A percentile compares a stretch with the other conserved stretches of the same genome.
Conservation (phyloP, 2,888 invertebrate species). For the Balanococcus diminutus region DNA sequence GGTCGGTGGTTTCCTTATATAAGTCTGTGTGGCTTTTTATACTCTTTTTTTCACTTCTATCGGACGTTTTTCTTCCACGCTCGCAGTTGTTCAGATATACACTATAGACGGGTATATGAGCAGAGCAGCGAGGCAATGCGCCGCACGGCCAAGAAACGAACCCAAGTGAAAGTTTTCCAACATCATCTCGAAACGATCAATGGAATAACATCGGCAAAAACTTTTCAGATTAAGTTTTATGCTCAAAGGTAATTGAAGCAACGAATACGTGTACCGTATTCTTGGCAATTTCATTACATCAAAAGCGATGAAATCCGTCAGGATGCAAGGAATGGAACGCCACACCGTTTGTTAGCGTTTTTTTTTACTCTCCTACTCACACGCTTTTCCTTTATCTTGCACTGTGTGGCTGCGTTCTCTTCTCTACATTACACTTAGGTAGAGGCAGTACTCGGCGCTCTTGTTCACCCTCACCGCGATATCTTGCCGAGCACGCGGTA, state of each 20-base stretch:
- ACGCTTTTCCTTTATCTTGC: not conserved
- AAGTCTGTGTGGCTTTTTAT: not conserved
- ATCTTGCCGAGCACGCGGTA: slow-evolving; percentile 5
- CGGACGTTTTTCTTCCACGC: too few species aligned
- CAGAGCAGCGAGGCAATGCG: not conserved
- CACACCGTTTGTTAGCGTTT: not conserved
- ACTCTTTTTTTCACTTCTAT: not conserved
- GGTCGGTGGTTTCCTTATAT: not conserved
- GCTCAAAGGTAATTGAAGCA: slow-evolving; percentile 49
- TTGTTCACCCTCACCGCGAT: not conserved
- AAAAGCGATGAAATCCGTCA: slow-evolving; percentile 27
- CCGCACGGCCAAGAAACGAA: not conserved
- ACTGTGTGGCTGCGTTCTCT: not conserved
- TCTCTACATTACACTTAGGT: not conserved
- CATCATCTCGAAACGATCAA: slow-evolving; percentile 42
- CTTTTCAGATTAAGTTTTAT: slow-evolving; percentile 48
- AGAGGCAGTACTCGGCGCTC: not conserved
- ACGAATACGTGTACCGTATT: slow-evolving; percentile 47
- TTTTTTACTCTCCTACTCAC: not conserved
- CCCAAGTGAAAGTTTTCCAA: slow-evolving; percentile 44
- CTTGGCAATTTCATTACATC: slow-evolving; percentile 47
- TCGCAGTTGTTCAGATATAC: not conserved
- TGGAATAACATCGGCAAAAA: slow-evolving; percentile 44
- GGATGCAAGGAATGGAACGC: not conserved
- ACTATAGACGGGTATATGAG: too few species aligned